These are phyloP conservation scores for Zaprionus davidi DNA, from an alignment of 1,140 invertebrate genomes.

Conservation along the genomic window DNA sequence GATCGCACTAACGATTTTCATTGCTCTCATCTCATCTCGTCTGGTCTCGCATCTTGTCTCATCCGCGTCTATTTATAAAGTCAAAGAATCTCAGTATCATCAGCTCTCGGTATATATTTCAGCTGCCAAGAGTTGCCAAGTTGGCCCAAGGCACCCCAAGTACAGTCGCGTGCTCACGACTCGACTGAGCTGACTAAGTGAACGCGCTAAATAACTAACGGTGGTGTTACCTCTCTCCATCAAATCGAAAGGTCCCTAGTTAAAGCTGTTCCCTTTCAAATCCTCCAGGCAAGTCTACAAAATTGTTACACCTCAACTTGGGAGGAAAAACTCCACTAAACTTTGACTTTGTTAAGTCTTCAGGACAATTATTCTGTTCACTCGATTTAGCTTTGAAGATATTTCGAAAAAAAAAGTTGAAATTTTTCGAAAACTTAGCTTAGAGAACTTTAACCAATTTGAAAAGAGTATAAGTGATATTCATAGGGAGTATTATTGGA, in stretches of 20 bases:
- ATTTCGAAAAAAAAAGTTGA: too few species aligned
- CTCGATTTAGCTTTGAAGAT: too few species aligned
- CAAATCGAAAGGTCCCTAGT: background rate
- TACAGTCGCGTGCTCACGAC: slow-evolving; percentile 62
- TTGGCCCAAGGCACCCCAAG: slow-evolving; percentile 53
- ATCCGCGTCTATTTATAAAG: slow-evolving; percentile 76
- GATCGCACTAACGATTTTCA: slow-evolving; percentile 34
- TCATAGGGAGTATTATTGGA: too few species aligned
- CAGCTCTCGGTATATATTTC: slow-evolving; percentile 41
- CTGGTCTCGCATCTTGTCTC: slow-evolving; percentile 33
- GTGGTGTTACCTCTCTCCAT: background rate
- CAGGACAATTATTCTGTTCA: too few species aligned
- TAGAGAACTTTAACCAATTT: too few species aligned
- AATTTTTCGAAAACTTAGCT: too few species aligned
- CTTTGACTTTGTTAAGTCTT: too few species aligned
- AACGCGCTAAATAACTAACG: background rate
- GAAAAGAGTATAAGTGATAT: too few species aligned
- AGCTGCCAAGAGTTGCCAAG: slow-evolving; percentile 71
- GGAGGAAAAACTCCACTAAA: too few species aligned
- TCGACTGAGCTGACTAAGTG: slow-evolving; percentile 24
- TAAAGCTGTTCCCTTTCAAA: background rate
- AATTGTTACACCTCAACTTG: too few species aligned
- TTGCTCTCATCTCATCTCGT: slow-evolving; percentile 21
- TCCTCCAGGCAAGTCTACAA: background rate
- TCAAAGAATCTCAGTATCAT: slow-evolving; percentile 45